These are phyloP conservation scores for Eurosta solidaginis DNA, from an alignment of 1,140 invertebrate genomes.

Conservation along the genomic window DNA sequence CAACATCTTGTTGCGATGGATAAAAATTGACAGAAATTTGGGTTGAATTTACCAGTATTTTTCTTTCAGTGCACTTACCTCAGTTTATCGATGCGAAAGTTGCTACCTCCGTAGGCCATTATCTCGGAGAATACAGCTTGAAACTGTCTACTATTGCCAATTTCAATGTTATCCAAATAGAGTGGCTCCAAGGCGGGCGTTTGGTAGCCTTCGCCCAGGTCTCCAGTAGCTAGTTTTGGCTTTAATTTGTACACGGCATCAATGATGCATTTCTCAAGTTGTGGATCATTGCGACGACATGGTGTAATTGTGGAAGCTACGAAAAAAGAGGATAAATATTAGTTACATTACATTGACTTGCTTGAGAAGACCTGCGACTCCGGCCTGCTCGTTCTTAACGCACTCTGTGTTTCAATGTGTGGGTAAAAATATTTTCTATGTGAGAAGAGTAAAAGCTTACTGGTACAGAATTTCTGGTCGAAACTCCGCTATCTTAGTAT, in stretches of 20 bases:
- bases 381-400: neutral
- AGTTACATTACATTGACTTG: neutral
- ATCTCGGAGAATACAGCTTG: conserved; percentile 50
- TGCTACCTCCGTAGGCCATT: conserved; percentile 50
- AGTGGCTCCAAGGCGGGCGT: conserved; percentile 54
- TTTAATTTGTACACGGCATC: conserved; percentile 61
- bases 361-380: neutral
- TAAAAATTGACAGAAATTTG: too few species aligned
- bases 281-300: conserved; percentile 60
- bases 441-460: neutral
- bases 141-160: conserved; percentile 49
- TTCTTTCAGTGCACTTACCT: too few species aligned
- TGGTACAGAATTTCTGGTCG: neutral
- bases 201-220: conserved; percentile 52
- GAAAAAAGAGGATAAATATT: too few species aligned
- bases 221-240: conserved; percentile 62
- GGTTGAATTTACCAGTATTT: too few species aligned
- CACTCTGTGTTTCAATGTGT: neutral
- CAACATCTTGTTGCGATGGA: too few species aligned
- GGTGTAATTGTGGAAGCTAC: conserved; percentile 60
- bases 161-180: conserved; percentile 51
- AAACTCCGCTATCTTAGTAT: too few species aligned
- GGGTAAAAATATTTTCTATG: neutral
- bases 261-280: conserved; percentile 61
- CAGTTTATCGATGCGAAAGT: conserved; percentile 54